Conservation (phyloP, 2,797 vertebrate genomes). For the Bradypus variegatus region DNA sequence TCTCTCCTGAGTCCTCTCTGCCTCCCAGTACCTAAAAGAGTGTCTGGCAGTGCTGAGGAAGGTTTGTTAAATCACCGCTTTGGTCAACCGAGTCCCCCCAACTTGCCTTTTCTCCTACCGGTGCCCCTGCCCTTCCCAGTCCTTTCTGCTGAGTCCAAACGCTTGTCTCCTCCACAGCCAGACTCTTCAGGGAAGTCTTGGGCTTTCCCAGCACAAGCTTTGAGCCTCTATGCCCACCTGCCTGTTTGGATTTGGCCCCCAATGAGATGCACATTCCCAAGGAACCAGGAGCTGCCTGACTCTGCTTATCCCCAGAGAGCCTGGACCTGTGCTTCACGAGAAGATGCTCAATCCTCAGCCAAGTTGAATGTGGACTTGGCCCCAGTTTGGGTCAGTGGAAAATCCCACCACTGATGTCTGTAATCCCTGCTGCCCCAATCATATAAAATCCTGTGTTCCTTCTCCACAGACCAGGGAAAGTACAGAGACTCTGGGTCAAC, state of each 20-base stretch:
- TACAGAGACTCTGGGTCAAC: background rate
- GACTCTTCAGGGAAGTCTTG: background rate
- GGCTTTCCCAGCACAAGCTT: background rate
- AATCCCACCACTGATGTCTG: background rate
- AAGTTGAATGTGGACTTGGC: background rate
- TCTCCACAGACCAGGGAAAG: too few relatives aligned
- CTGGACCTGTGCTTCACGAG: background rate
- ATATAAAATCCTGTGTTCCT: rapidly evolving
- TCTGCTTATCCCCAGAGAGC: background rate
- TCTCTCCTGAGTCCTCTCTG: background rate
- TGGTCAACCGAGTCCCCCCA: background rate
- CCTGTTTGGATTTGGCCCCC: background rate
- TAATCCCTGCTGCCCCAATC: background rate
- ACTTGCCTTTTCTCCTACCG: background rate
- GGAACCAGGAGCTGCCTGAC: background rate
- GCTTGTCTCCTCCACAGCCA: background rate
- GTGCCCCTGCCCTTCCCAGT: background rate
- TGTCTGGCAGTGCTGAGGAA: background rate
- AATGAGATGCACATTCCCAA: background rate
- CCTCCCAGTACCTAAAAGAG: background rate
- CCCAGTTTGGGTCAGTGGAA: background rate
- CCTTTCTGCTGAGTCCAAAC: background rate
- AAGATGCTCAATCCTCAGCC: background rate
- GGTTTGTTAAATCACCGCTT: too few relatives aligned
- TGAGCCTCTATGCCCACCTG: background rate